Evolutionary conservation across 2,797 vertebrate genomes (phyloP).

Genomic region (Heliangelus exortis): DNA sequence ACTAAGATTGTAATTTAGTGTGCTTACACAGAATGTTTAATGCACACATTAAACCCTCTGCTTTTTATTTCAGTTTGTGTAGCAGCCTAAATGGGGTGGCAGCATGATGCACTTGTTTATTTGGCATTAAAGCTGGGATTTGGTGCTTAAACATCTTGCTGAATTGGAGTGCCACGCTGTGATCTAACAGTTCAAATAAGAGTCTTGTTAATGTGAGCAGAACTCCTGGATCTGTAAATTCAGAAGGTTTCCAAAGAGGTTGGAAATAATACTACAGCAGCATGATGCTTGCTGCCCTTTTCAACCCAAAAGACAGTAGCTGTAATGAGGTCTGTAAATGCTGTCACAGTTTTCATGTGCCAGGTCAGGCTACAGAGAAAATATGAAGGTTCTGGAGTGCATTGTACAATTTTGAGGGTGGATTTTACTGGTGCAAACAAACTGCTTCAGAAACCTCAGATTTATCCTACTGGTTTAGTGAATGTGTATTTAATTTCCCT

Average conservation of each 20-base stretch:
- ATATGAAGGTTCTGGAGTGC: not conserved
- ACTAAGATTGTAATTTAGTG: conserved; percentile 13
- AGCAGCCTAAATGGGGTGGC: conserved; percentile 30
- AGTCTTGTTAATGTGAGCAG: not conserved
- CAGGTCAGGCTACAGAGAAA: not conserved
- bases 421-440: not conserved
- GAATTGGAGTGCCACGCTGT: not conserved
- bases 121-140: not conserved
- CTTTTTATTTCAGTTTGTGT: conserved; percentile 35
- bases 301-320: not conserved
- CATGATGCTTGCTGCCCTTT: not conserved
- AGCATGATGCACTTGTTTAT: not conserved
- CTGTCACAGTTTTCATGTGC: not conserved
- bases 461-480: not conserved
- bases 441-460: not conserved
- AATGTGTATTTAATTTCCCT: not conserved
- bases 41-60: conserved; percentile 30
- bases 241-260: not conserved
- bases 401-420: not conserved
- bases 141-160: not conserved
- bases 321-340: not conserved
- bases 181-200: conserved; percentile 18
- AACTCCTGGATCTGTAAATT: not conserved
- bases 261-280: not conserved
- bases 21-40: conserved; percentile 42